Base-by-base conservation (phyloP, 2,797 vertebrate species). In the Tachyglossus aculeatus region DNA sequence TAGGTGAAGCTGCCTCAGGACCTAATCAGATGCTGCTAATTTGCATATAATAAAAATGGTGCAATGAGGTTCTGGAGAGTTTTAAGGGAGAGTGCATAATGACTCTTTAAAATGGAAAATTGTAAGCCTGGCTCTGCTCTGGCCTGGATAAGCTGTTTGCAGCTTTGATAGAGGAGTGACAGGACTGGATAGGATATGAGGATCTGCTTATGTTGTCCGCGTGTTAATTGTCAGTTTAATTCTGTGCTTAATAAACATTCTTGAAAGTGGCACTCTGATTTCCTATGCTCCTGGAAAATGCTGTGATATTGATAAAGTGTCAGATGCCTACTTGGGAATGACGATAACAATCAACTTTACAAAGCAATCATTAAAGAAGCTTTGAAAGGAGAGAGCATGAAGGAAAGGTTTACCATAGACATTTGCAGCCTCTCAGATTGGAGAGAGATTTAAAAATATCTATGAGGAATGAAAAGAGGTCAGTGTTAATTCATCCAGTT, bases 1-100 rank as follows among this genome's bases (percentile, higher is more conserved):
- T 85, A 91, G 88, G 91, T 92, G 90, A 91, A 90, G 82, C 85
- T 82, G 92, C 93, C 91, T 91, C 85, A 90, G 92, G 92, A 93
- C 86, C 89, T 94, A 91, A 93, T 93, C 90, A 91, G 91, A 92
- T 86, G 78, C 81, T 83, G 56, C 78, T 91, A 69, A 91, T 93
- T 88, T 93, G 86, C 92, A 92, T 92, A 90, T 77, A 92, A 90
- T 92, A 90, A 91, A 90, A 91, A 87, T 75, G 6, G 25, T 85
- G 84, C 85, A 87, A 84, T 16, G 51, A 90, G 76, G 31, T 86
- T 92, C 92, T 77, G 82, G 74, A 73, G 47, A 43, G 56, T 83
- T 89, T 74, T 36, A 67, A 82, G 58, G 67, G 82, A 85, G 86
- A 87, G 36, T 67, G 29, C n/a, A 68, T 67, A 80, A 85, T 50